phyloP scores from a whole-genome alignment of 2,113 vertebrate species.

The Lucifuga dentata region DNA sequence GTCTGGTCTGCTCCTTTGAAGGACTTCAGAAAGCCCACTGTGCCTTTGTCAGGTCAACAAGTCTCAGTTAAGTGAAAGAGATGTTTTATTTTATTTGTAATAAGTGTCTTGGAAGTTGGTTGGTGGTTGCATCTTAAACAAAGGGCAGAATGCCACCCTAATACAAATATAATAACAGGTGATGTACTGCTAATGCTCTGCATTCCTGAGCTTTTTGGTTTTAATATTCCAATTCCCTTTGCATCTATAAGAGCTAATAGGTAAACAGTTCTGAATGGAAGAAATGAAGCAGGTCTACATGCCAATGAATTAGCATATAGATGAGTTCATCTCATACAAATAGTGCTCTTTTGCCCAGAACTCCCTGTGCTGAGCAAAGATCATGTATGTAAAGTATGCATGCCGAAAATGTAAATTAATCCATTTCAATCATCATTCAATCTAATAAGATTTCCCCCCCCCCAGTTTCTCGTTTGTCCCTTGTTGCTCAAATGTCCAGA shows the following conservation, averaged over 20 bases:
- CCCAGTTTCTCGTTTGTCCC: constrained; percentile 72
- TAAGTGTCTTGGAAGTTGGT: constrained; percentile 51
- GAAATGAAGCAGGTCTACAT: constrained; percentile 86
- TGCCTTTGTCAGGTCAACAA: constrained; percentile 61
- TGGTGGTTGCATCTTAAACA: constrained; percentile 73
- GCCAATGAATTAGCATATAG: constrained; percentile 89
- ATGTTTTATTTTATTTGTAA: constrained; percentile 67
- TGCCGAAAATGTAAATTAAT: constrained; percentile 85
- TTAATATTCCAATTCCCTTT: constrained; percentile 82
- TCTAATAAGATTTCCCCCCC: constrained; percentile 74
- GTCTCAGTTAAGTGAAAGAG: constrained; percentile 51
- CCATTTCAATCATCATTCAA: constrained; percentile 84
- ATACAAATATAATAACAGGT: constrained; percentile 79
- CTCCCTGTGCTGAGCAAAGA: constrained; percentile 84
- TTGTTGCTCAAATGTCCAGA: constrained; percentile 76
- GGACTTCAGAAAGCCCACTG: constrained; percentile 37
- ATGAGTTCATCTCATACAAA: constrained; percentile 89
- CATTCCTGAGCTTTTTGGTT: constrained; percentile 74
- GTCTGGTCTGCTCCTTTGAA: constrained; percentile 36
- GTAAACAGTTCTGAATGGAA: constrained; percentile 86
- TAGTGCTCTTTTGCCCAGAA: constrained; percentile 85
- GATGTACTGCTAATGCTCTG: constrained; percentile 80
- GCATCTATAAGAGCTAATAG: constrained; percentile 86
- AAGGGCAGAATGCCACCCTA: constrained; percentile 68
- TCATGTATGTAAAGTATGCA: constrained; percentile 86